Percentiles rank a stretch among this genome's conserved stretches.
These are phyloP conservation scores for Mechanitis mazaeus DNA, from an alignment of 2,888 invertebrate genomes.

Conservation along the genomic window DNA sequence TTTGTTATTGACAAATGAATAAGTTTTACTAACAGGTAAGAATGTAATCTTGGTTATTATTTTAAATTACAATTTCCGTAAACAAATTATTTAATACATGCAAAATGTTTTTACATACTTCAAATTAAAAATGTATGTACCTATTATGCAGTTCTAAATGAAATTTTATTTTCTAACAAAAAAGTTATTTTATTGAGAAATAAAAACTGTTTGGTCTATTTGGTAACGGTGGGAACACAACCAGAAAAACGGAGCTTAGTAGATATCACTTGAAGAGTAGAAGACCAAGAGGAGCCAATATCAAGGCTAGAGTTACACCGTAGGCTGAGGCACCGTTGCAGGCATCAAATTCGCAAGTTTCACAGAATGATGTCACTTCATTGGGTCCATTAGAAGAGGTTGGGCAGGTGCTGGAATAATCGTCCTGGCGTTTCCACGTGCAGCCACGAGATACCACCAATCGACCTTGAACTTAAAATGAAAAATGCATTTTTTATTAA, in stretches of 20 bases:
- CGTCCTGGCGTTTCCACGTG: conserved; percentile 75
- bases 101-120: no score
- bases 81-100: no score
- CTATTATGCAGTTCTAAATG: no score
- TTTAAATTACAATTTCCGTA: no score
- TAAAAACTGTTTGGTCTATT: neutral
- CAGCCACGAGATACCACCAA: conserved; percentile 76
- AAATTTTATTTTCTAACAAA: neutral
- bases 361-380: conserved; percentile 78
- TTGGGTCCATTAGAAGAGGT: conserved; percentile 65
- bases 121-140: no score
- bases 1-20: no score
- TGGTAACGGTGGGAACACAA: conserved; percentile 32
- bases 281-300: conserved; percentile 57
- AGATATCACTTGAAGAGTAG: conserved; percentile 60
- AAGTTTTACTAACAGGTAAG: no score
- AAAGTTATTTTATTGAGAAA: neutral
- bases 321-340: conserved; percentile 78
- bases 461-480: conserved; percentile 71
- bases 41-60: no score
- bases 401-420: conserved; percentile 71
- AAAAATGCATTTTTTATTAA: conserved; percentile 6
- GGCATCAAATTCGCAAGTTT: conserved; percentile 81
- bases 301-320: conserved; percentile 60
- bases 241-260: conserved; percentile 17